Conservation (phyloP, 2,888 invertebrate species). For the Rhamphomyia laevipes region DNA sequence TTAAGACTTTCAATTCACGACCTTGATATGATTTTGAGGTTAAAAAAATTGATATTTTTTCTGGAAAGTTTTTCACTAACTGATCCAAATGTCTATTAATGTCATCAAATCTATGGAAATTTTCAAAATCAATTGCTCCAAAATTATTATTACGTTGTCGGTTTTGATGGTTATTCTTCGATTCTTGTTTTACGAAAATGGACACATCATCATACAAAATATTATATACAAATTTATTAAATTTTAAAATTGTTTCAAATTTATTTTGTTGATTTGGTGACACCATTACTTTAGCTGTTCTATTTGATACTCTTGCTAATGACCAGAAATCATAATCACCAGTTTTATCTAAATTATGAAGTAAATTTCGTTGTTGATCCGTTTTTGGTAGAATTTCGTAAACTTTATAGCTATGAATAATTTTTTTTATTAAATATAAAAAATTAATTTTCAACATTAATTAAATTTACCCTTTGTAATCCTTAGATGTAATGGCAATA, state of each 20-base stretch:
- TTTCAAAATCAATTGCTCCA: conserved; percentile 21
- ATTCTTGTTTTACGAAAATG: conserved; percentile 20
- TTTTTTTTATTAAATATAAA: too few species aligned
- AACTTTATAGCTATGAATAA: conserved; percentile 26
- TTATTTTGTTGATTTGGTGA: conserved; percentile 18
- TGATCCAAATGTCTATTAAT: conserved; percentile 41
- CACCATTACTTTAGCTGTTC: conserved; percentile 23
- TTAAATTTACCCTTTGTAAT: background rate
- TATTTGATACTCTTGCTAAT: conserved; percentile 16
- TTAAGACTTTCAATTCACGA: conserved; percentile 46
- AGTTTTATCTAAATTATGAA: conserved; percentile 17
- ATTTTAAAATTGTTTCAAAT: conserved; percentile 18
- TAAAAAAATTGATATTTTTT: conserved; percentile 41
- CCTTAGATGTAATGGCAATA: background rate
- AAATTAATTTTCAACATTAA: background rate
- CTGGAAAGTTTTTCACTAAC: conserved; percentile 39
- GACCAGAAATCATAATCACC: conserved; percentile 25
- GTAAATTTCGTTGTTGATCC: conserved; percentile 15
- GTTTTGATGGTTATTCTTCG: conserved; percentile 17
- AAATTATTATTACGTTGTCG: conserved; percentile 20
- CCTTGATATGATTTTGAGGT: conserved; percentile 50
- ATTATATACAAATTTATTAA: conserved; percentile 12
- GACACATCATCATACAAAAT: conserved; percentile 24
- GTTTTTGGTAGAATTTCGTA: conserved; percentile 20
- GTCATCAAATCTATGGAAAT: conserved; percentile 29